Percentiles rank a stretch among this genome's conserved stretches.
Evolutionary conservation across 2,113 vertebrate species (phyloP).

Genomic region (Amblyopsis rosae): DNA sequence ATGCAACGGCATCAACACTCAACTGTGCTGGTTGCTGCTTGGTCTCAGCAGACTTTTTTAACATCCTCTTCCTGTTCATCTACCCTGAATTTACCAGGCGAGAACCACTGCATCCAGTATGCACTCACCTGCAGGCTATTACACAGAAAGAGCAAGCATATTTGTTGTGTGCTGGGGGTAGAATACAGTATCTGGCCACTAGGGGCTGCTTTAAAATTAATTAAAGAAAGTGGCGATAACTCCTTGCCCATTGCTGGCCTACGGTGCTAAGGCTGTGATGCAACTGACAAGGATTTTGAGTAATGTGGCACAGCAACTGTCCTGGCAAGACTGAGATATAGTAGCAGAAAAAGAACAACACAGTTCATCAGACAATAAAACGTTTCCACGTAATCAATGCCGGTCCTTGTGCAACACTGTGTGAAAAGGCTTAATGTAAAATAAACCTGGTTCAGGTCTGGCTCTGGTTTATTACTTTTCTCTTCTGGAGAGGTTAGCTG

Average conservation of each 20-base stretch:
- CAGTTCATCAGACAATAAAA: slow-evolving; percentile 23
- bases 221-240: slow-evolving; percentile 56
- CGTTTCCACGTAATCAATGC: slow-evolving; percentile 13
- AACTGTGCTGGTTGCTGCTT: too few species aligned
- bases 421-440: background rate
- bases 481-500: too few species aligned
- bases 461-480: too few species aligned
- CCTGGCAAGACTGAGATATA: slow-evolving; percentile 33
- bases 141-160: too few species aligned
- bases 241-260: slow-evolving; percentile 49
- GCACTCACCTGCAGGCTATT: too few species aligned
- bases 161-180: background rate
- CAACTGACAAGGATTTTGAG: slow-evolving; percentile 47
- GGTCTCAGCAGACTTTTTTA: too few species aligned
- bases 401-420: slow-evolving; percentile 1
- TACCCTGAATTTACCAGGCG: too few species aligned
- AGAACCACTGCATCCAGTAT: too few species aligned
- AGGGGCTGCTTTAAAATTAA: slow-evolving; percentile 59
- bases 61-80: too few species aligned
- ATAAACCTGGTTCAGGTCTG: too few species aligned
- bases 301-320: slow-evolving; percentile 48
- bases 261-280: slow-evolving; percentile 59
- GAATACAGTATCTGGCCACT: slow-evolving; percentile 45
- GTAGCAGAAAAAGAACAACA: slow-evolving; percentile 27
- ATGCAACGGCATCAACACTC: too few species aligned